Base-by-base conservation (phyloP, 2,888 invertebrate species). In the Meiosimyza decipiens region DNA sequence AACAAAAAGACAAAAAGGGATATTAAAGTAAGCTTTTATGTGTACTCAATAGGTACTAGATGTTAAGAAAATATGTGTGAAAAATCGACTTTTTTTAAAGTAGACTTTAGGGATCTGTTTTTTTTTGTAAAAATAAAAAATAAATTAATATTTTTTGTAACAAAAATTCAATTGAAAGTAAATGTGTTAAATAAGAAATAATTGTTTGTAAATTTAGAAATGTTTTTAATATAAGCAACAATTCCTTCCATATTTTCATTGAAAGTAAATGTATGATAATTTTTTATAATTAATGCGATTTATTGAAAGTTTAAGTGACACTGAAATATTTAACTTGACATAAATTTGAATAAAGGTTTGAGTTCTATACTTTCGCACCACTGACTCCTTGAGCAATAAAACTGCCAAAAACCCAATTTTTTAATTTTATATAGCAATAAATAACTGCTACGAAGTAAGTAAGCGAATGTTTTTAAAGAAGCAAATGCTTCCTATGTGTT, bases 171-270 rank as follows among this genome's bases (percentile, higher is more conserved):
- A 71, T 59, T 28, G 57, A 49, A 74, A 28, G 52, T n/a, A 49
- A 59, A 70, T 33, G 54, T 57, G 63, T 60, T 68, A 51, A 71
- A 68, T 73, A 67, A 51, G 72, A 63, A 63, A 33, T 64, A 49
- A 64, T 63, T 72, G 72, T 75, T 70, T 75, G 73, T 73, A 76
- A 73, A 76, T 74, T 28, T 28, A 28, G 28, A 28, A 28, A 22
- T 22, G 28, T 28, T 28, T n/a, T 28, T 28, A 28, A 28, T 28
- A 28, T 69, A 68, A 68, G 71, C 64, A 76, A 77, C 72, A 73
- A 77, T 74, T 77, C 77, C 77, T 77, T 77, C 77, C 76, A 77
- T 77, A 73, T 72, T 72, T 72, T 71, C 72, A 71, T 15, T 33
- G 51, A 51, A 6, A 15, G 66, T 28, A 28, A 28, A 28, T 28